Base-by-base conservation (phyloP, 1,140 invertebrate genomes). In the Orius insidiosus region DNA sequence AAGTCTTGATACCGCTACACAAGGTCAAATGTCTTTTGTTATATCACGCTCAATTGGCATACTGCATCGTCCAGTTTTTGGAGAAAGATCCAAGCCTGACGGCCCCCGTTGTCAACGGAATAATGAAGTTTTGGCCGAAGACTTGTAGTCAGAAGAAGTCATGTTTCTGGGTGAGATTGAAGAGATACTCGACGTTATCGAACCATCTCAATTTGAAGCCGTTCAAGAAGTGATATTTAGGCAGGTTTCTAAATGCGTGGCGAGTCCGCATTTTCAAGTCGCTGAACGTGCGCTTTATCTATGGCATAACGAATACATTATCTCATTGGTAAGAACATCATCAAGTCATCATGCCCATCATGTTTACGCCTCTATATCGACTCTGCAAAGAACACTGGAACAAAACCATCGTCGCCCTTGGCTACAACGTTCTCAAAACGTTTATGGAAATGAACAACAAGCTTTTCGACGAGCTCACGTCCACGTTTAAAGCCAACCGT, bases 371-470 rank as follows among this genome's bases (percentile, higher is more conserved):
- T 53, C 71, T 98, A 56, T 96, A 96, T 68, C 86, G 84, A 63
- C 94, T 92, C 67, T 93, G 88, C 62, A 96, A 98, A 71, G 88
- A 95, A 65, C 95, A 98, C 67, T 98, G 95, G 95, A 98, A 98
- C 72, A 92, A 97, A 72, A 98, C 94, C 47, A 98, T 98, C 59
- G 85, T 97, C 56, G 93, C 93, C 35, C 78, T 98, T 55, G 92
- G 98, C 58, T 98, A 98, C 71, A 98, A 98, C 67, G 94, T 96
- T 59, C 76, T 98, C 57, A 98, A 98, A 68, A 83, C 94, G 50
- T 97, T 98, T 66, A 98, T 98, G 93, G 94, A 98, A 68, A 97
- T 98, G 88, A 97, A 99, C 71, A 92, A 90, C 57, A 95, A 94
- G 67, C 74, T 98, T 32, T 98, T 98, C 66, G 93, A 98, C 24